Percentiles rank a stretch among this genome's conserved stretches.
phyloP scores from a whole-genome alignment of 53 echinoderm and acorn worm species.

The Stichopus horrens region DNA sequence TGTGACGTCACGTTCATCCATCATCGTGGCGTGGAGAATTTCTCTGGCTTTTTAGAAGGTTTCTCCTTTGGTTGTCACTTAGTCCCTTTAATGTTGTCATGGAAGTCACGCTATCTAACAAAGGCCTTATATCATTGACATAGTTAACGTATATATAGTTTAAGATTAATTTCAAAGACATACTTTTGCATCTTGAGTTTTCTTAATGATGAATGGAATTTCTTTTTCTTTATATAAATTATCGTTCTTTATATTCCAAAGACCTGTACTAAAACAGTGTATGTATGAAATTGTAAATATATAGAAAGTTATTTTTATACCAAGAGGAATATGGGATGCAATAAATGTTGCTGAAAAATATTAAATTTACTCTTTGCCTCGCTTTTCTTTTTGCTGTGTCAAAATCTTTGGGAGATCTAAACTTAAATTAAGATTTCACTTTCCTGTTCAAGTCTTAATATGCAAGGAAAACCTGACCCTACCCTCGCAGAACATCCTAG shows the following conservation, averaged over 20 bases:
- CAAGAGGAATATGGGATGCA: slow-evolving; percentile 39
- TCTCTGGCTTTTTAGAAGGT: too few relatives aligned
- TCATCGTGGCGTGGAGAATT: too few relatives aligned
- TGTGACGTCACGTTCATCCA: too few relatives aligned
- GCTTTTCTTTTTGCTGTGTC: neutral
- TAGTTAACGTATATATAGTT: neutral
- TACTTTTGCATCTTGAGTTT: neutral
- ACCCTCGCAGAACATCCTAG: too few relatives aligned
- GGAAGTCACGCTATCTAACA: neutral
- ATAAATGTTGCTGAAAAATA: slow-evolving; percentile 33
- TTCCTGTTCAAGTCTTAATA: too few relatives aligned
- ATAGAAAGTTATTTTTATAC: slow-evolving; percentile 31
- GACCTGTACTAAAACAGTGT: slow-evolving; percentile 13
- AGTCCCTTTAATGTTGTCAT: neutral
- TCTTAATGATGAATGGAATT: slow-evolving; percentile 1
- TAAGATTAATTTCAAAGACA: neutral
- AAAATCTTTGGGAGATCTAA: too few relatives aligned
- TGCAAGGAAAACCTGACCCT: too few relatives aligned
- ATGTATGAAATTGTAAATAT: slow-evolving; percentile 19
- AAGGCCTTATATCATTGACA: neutral
- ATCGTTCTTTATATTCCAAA: slow-evolving; percentile 39
- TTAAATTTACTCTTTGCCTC: neutral
- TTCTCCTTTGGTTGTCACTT: too few relatives aligned
- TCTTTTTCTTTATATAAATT: slow-evolving; percentile 27
- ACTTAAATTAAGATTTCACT: too few relatives aligned